Evolutionary conservation across 2,888 invertebrate genomes (phyloP).

Genomic region (Napeogenes inachia): DNA sequence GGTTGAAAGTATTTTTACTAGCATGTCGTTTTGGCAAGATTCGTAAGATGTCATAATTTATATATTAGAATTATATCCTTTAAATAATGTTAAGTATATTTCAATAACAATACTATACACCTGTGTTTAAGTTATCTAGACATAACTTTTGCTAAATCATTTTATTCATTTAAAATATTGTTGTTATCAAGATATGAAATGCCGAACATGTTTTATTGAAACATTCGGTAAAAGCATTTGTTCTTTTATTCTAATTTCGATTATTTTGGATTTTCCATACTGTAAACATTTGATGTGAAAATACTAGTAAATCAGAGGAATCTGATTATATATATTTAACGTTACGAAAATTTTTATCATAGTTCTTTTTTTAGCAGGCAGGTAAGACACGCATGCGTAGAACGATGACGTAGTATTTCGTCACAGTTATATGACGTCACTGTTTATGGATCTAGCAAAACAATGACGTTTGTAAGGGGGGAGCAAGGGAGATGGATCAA

Average conservation of each 20-base stretch:
- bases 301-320: too few relatives aligned
- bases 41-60: conserved; percentile 26
- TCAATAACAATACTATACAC: too few relatives aligned
- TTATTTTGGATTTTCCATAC: too few relatives aligned
- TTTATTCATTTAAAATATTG: too few relatives aligned
- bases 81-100: background rate
- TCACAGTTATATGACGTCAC: conserved; percentile 57
- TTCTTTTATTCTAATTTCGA: background rate
- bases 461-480: conserved; percentile 54
- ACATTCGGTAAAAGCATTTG: background rate
- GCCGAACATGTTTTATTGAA: background rate
- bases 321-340: too few relatives aligned
- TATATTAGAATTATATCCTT: background rate
- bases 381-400: conserved; percentile 50
- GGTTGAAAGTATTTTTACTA: conserved; percentile 13
- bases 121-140: too few relatives aligned
- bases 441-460: conserved; percentile 41
- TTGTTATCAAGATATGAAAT: too few relatives aligned
- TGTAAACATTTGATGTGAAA: too few relatives aligned
- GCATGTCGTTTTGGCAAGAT: conserved; percentile 18
- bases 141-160: too few relatives aligned
- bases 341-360: background rate
- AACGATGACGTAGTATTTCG: conserved; percentile 52
- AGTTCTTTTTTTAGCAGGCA: conserved; percentile 2
- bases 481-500: conserved; percentile 48